phyloP scores from a whole-genome alignment of 2,113 vertebrate species.

The Enhydra lutris region DNA sequence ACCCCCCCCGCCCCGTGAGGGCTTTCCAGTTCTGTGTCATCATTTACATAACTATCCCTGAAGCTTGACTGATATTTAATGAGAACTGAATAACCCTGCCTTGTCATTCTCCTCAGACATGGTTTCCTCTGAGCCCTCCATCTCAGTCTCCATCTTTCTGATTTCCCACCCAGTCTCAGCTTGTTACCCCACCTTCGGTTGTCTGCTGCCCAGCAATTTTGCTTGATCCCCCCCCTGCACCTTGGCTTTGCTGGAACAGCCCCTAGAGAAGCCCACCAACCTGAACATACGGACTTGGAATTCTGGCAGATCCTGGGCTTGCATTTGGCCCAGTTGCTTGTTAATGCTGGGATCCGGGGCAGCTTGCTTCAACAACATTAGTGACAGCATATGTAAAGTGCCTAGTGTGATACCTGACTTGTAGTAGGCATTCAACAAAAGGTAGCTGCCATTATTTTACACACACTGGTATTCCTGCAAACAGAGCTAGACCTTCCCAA shows the following conservation, averaged over 20 bases:
- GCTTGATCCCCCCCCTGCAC: neutral
- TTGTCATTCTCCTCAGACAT: neutral
- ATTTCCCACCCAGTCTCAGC: neutral
- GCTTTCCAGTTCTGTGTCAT: neutral
- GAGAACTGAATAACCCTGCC: neutral
- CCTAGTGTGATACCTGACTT: neutral
- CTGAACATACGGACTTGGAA: neutral
- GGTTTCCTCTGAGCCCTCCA: neutral
- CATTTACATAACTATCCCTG: neutral
- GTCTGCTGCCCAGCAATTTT: neutral
- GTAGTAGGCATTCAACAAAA: neutral
- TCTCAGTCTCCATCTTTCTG: neutral
- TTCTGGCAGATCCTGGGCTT: neutral
- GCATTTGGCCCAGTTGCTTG: neutral
- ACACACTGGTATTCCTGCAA: neutral
- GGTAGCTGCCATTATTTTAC: neutral
- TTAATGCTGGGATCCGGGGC: neutral
- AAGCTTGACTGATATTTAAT: neutral
- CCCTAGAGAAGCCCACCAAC: neutral
- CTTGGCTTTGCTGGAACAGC: neutral
- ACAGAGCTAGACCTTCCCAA: neutral
- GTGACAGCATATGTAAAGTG: neutral
- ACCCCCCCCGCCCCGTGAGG: too few relatives aligned
- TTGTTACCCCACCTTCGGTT: neutral
- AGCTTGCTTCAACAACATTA: neutral